Evolutionary conservation across 2,888 invertebrate species (phyloP).

Genomic region (Oligia fasciuncula): DNA sequence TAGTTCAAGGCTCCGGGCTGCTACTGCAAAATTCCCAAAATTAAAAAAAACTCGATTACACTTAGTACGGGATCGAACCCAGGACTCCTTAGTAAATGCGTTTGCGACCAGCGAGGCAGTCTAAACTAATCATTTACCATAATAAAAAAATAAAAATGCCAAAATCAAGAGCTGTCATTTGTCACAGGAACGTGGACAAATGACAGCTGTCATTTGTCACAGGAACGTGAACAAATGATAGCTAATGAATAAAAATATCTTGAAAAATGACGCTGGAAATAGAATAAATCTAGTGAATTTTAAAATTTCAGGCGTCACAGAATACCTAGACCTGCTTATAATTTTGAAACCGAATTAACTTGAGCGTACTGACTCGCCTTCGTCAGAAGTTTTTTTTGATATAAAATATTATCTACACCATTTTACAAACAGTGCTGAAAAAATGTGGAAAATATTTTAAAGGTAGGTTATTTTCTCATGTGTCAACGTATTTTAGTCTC

Average conservation of each 20-base stretch:
- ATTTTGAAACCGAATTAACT: not conserved
- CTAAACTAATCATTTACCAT: not conserved
- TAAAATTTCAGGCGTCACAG: not conserved
- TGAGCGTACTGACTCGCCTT: not conserved
- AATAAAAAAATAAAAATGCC: not conserved
- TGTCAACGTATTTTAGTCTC: not conserved
- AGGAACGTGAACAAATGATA: too few species aligned
- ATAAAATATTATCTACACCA: not conserved
- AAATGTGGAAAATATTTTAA: constrained; percentile 2
- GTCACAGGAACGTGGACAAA: constrained; percentile 20
- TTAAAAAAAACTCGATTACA: not conserved
- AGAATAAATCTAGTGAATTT: not conserved
- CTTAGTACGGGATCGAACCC: not conserved
- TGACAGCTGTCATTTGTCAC: constrained; percentile 6
- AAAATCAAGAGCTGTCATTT: constrained; percentile 14
- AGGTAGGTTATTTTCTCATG: not conserved
- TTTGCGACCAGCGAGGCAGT: not conserved
- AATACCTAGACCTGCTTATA: not conserved
- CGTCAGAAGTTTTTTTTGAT: not conserved
- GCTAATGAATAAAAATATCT: not conserved
- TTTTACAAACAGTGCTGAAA: not conserved
- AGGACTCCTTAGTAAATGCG: not conserved
- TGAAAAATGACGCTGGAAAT: not conserved
- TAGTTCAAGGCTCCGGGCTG: not conserved
- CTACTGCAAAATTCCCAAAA: not conserved